These are phyloP conservation scores for Sabellastarte sp. DNA, from an alignment of 2,888 invertebrate species.

Conservation along the genomic window DNA sequence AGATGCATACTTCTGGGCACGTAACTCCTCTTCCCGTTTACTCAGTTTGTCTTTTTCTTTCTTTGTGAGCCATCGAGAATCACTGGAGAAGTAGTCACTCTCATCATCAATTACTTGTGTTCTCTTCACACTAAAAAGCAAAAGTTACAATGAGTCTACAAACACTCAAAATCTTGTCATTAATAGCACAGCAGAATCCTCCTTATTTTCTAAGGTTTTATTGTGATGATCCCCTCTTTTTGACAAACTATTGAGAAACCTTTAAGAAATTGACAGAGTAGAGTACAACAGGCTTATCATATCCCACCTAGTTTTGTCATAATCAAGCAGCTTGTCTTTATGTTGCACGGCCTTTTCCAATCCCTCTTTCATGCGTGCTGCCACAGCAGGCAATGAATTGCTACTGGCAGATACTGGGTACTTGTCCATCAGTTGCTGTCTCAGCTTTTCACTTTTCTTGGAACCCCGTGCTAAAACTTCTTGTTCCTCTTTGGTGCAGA, in stretches of 20 bases:
- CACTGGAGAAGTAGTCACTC: slow-evolving; percentile 79
- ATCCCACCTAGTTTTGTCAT: slow-evolving; percentile 74
- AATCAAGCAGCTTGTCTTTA: slow-evolving; percentile 79
- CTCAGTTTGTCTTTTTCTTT: slow-evolving; percentile 70
- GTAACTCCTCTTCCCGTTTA: slow-evolving; percentile 69
- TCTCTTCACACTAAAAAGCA: slow-evolving; percentile 72
- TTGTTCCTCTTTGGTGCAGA: slow-evolving; percentile 73
- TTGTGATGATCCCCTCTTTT: no score
- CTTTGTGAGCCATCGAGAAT: slow-evolving; percentile 77
- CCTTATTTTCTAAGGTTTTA: no score
- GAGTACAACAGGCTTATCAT: neutral
- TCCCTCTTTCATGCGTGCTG: slow-evolving; percentile 52
- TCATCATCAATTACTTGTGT: slow-evolving; percentile 87
- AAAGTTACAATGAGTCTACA: no score
- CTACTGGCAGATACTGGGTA: no score
- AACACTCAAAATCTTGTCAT: no score
- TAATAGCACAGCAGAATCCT: no score
- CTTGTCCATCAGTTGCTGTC: slow-evolving; percentile 65
- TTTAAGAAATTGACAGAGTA: neutral
- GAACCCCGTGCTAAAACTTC: slow-evolving; percentile 68
- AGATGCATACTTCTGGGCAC: slow-evolving; percentile 71
- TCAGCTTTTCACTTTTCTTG: slow-evolving; percentile 70
- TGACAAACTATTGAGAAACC: no score
- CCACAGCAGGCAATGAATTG: neutral
- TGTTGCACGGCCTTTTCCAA: slow-evolving; percentile 75